Evolutionary conservation across 2,888 invertebrate species (phyloP), one percentile per base, ranked within the genome.

Genomic region (Branchellion lobata): DNA sequence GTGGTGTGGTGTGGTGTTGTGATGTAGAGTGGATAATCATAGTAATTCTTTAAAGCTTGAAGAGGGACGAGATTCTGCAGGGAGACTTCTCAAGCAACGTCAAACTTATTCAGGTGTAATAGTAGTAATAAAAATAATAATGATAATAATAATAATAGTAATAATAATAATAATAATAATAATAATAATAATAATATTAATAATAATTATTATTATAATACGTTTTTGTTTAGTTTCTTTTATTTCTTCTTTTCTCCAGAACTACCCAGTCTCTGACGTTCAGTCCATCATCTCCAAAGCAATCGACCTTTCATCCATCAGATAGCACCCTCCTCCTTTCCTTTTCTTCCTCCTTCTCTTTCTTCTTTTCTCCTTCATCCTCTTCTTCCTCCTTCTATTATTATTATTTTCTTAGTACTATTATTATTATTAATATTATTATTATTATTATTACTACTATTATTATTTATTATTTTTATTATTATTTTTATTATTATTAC

Each of bases 71-170:
- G 84, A 89, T 99, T 81, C 89, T 98, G 79, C 90, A 89, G 79
- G 93, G 93, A 78, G 98, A 98, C 88, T 99, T 98, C 88, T 93
- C 96, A 77, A 91, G 92, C 36, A 96, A 95, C 88, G 93, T 99
- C 75, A 96, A 97, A 88, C 89, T 98, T 18, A 89, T 98, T 36
- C 97, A 97, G 89, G 91, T 91, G 8, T 78, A 11, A 40, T 51
- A 53, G 24, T 75, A 40, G 24, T 53, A 75, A 53, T 27, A 40
- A 40, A 36, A 51, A 29, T 75, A 33, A 76, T 33, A 27, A 57
- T 61, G 29, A 57, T 29, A 57, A 57, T 34, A 61, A 33, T 34
- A 21, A 76, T 61, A 57, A 61, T 34, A 27, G 8, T 24, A 75
- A 47, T 51, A 75, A 27, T 27, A 2, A 75, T 40, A 27, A 27